phyloP scores from a whole-genome alignment of 2,888 invertebrate genomes.

The Trissolcus japonicus region DNA sequence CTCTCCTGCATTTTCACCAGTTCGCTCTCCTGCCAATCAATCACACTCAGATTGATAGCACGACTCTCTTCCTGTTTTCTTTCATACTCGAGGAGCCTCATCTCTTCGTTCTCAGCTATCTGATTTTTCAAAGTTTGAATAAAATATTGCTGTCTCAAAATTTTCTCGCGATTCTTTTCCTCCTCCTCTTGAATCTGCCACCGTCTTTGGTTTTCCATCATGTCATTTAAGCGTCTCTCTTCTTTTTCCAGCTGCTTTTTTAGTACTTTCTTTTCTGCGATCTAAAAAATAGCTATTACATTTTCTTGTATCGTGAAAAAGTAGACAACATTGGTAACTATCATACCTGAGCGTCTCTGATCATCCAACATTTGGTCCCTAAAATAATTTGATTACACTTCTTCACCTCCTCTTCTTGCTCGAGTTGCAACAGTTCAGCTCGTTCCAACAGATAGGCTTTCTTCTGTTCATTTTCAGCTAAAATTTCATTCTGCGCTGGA shows the following conservation, averaged over 20 bases:
- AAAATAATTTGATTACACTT: conserved; percentile 87
- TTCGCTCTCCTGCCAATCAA: conserved; percentile 82
- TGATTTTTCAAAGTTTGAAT: conserved; percentile 80
- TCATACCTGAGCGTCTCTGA: conserved; percentile 87
- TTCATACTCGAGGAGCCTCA: conserved; percentile 80
- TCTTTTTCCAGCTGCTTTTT: conserved; percentile 73
- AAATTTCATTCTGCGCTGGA: conserved; percentile 71
- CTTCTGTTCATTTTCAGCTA: conserved; percentile 77
- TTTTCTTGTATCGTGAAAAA: background rate
- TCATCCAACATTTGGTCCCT: conserved; percentile 89
- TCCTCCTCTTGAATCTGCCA: conserved; percentile 79
- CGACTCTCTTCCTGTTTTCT: conserved; percentile 83
- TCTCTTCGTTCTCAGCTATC: conserved; percentile 78
- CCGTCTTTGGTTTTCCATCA: conserved; percentile 84
- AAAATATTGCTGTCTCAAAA: conserved; percentile 76
- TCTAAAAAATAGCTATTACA: conserved; percentile 56
- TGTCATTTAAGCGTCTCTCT: conserved; percentile 79
- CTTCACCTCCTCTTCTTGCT: conserved; percentile 83
- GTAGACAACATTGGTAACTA: background rate
- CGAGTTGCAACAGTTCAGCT: conserved; percentile 78
- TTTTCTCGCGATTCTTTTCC: conserved; percentile 77
- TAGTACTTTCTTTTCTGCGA: conserved; percentile 74
- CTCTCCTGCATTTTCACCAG: conserved; percentile 77
- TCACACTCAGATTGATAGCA: conserved; percentile 80
- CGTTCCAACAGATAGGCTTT: conserved; percentile 77